These are phyloP conservation scores for Zeus faber DNA, from an alignment of 2,113 vertebrate genomes.

Conservation along the genomic window DNA sequence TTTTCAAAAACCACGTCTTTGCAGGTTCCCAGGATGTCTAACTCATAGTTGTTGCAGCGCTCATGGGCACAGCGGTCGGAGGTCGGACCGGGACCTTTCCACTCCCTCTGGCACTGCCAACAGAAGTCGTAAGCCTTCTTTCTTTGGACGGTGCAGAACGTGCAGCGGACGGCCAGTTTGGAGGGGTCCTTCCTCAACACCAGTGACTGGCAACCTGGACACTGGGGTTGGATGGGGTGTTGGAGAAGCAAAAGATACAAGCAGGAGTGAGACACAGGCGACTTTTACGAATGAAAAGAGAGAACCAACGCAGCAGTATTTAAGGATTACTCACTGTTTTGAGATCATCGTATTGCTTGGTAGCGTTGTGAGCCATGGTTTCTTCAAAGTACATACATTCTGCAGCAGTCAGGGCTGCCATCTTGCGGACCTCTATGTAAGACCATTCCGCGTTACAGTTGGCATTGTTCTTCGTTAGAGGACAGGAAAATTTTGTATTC, in stretches of 20 bases:
- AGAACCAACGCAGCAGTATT: background rate
- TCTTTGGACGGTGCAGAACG: conserved; percentile 28
- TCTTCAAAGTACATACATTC: conserved; percentile 52
- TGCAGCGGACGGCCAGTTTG: conserved; percentile 43
- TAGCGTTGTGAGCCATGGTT: conserved; percentile 40
- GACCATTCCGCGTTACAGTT: conserved; percentile 43
- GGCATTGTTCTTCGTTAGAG: conserved; percentile 27
- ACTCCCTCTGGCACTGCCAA: conserved; percentile 43
- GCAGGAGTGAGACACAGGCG: background rate
- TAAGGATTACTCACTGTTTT: conserved; percentile 45
- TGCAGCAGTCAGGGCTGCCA: conserved; percentile 44
- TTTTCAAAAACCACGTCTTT: conserved; percentile 3
- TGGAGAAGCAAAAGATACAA: background rate
- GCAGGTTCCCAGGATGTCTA: conserved; percentile 36
- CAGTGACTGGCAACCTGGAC: conserved; percentile 40
- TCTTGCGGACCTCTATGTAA: conserved; percentile 44
- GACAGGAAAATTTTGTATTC: conserved; percentile 43
- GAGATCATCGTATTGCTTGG: conserved; percentile 42
- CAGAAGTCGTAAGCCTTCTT: conserved; percentile 41
- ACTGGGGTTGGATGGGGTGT: too few relatives aligned
- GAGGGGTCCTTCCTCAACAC: conserved; percentile 39
- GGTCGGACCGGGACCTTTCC: conserved; percentile 40
- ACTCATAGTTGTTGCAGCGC: conserved; percentile 35
- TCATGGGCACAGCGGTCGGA: conserved; percentile 44
- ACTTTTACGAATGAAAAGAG: background rate